These are phyloP conservation scores for Propithecus perrieri DNA, from an alignment of 2,797 vertebrate genomes.

Conservation along the genomic window DNA sequence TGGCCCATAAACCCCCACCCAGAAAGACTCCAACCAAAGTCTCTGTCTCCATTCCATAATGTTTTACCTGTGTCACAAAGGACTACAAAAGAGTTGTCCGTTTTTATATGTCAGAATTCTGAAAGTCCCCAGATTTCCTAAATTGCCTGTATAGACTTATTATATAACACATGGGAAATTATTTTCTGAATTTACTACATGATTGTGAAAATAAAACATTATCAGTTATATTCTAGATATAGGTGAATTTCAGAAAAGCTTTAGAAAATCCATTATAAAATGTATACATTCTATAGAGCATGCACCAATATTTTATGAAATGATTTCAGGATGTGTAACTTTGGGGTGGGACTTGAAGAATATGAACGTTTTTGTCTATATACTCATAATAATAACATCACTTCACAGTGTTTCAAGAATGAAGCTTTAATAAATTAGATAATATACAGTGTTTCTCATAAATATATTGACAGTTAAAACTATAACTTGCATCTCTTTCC, in stretches of 20 bases:
- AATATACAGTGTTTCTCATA: neutral
- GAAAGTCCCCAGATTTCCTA: neutral
- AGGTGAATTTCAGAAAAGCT: neutral
- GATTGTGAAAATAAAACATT: neutral
- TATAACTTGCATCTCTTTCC: neutral
- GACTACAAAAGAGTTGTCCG: neutral
- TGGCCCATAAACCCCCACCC: neutral
- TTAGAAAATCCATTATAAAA: neutral
- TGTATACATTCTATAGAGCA: neutral
- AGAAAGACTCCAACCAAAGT: neutral
- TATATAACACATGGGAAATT: neutral
- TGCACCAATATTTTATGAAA: neutral
- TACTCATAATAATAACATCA: neutral
- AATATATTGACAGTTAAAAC: constrained; percentile 11
- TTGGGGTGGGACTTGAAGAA: neutral
- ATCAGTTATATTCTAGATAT: neutral
- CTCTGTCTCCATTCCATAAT: neutral
- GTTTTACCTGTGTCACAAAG: neutral
- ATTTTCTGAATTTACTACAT: neutral
- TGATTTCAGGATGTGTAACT: neutral
- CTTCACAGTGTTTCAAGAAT: neutral
- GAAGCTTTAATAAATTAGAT: neutral
- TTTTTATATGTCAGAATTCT: neutral
- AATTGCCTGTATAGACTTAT: neutral
- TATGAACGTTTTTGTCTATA: neutral